These are phyloP conservation scores for Andrena fulva DNA, from an alignment of 2,888 invertebrate genomes.

Conservation along the genomic window DNA sequence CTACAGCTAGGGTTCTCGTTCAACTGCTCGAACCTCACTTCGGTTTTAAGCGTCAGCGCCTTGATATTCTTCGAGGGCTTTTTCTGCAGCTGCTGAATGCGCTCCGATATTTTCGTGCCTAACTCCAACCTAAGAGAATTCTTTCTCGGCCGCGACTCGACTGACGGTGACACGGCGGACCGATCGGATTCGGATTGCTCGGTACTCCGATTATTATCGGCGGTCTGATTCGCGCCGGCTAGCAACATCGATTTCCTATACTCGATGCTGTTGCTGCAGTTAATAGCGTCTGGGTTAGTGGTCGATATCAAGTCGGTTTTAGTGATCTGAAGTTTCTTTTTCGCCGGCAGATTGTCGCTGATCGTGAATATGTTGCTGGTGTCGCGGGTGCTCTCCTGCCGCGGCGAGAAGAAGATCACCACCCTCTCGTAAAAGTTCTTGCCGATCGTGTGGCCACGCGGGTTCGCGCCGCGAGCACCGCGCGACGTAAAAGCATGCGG, in stretches of 20 bases:
- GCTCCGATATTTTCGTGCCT: slow-evolving; percentile 75
- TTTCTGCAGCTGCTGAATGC: slow-evolving; percentile 76
- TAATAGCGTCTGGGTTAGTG: slow-evolving; percentile 87
- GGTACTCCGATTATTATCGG: slow-evolving; percentile 4
- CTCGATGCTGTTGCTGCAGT: slow-evolving; percentile 83
- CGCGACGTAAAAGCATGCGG: slow-evolving; percentile 64
- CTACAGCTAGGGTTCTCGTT: slow-evolving; percentile 76
- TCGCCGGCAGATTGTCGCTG: slow-evolving; percentile 70
- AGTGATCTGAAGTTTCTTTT: slow-evolving; percentile 86
- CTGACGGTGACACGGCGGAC: neutral
- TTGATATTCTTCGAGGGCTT: slow-evolving; percentile 77
- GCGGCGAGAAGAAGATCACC: slow-evolving; percentile 53
- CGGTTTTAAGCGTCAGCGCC: slow-evolving; percentile 77
- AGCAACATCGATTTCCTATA: slow-evolving; percentile 78
- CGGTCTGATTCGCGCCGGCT: slow-evolving; percentile 54
- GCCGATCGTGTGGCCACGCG: slow-evolving; percentile 51
- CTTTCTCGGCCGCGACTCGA: slow-evolving; percentile 47
- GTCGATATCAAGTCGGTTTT: slow-evolving; percentile 88
- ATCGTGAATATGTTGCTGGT: slow-evolving; percentile 76
- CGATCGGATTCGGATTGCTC: slow-evolving; percentile 27
- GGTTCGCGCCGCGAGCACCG: slow-evolving; percentile 32
- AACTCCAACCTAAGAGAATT: slow-evolving; percentile 67
- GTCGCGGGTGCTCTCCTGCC: slow-evolving; percentile 31
- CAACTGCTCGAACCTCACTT: slow-evolving; percentile 76
- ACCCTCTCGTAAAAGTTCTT: slow-evolving; percentile 58